These are phyloP conservation scores for Doris montereyensis DNA, from an alignment of 2,888 invertebrate species.

Conservation along the genomic window DNA sequence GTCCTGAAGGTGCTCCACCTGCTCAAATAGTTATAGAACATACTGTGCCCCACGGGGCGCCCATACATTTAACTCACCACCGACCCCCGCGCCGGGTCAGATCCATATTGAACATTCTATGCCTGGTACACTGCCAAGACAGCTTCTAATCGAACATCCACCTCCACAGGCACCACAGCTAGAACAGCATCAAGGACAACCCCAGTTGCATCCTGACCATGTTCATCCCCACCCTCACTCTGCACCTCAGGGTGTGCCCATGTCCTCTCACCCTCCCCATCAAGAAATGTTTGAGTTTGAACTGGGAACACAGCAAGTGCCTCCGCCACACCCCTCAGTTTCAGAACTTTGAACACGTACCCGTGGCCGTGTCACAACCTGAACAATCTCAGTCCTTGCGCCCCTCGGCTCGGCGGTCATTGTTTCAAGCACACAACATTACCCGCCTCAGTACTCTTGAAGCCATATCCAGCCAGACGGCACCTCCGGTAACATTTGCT, in stretches of 20 bases:
- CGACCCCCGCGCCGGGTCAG: slow-evolving; percentile 9
- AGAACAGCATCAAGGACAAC: slow-evolving; percentile 12
- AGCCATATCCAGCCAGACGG: too few species aligned
- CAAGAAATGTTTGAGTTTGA: slow-evolving; percentile 39
- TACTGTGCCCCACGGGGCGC: slow-evolving; percentile 18
- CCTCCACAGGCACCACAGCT: neutral
- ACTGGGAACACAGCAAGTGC: slow-evolving; percentile 30
- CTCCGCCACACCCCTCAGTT: slow-evolving; percentile 40
- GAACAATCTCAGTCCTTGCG: slow-evolving; percentile 12
- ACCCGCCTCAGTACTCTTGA: too few species aligned
- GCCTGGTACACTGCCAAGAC: slow-evolving; percentile 9
- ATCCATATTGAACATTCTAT: slow-evolving; percentile 30
- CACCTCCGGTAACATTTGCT: slow-evolving; percentile 21
- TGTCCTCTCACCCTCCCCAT: neutral
- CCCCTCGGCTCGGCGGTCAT: slow-evolving; percentile 29
- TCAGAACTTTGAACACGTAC: slow-evolving; percentile 41
- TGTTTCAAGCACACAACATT: slow-evolving; percentile 35
- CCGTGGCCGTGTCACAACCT: slow-evolving; percentile 30
- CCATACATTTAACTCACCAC: slow-evolving; percentile 36
- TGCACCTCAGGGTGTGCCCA: slow-evolving; percentile 9
- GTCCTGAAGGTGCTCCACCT: slow-evolving; percentile 16
- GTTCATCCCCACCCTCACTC: slow-evolving; percentile 12
- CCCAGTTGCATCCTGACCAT: slow-evolving; percentile 26
- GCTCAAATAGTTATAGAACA: slow-evolving; percentile 38
- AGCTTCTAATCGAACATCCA: slow-evolving; percentile 32